Percentiles rank a stretch among this genome's conserved stretches.
Conservation (phyloP, 37 sponge, comb jelly and placozoan species). For the Crambe crambe region DNA sequence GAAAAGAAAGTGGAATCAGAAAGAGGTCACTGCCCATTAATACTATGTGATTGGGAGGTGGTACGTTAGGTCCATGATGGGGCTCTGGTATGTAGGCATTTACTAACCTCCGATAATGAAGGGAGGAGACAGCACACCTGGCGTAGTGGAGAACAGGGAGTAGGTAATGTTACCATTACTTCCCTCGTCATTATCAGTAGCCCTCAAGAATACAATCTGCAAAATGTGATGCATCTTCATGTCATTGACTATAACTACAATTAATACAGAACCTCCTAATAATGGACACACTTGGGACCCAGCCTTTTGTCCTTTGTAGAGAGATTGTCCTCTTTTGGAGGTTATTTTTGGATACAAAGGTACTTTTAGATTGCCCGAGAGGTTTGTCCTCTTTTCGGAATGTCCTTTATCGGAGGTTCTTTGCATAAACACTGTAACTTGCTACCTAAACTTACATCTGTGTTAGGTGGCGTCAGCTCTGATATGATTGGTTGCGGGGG, state of each 20-base stretch:
- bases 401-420: too few species aligned
- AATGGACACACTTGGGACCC: neutral
- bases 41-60: too few species aligned
- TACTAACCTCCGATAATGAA: neutral
- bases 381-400: too few species aligned
- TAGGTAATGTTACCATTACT: constrained; percentile 21
- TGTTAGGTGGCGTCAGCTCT: neutral
- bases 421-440: too few species aligned
- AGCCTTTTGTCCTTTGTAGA: neutral
- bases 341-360: neutral
- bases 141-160: neutral
- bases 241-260: neutral
- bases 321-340: neutral
- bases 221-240: too few species aligned
- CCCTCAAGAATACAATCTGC: constrained; percentile 19
- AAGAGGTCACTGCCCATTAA: neutral
- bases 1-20: neutral
- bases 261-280: neutral
- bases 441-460: neutral
- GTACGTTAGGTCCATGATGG: too few species aligned
- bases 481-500: neutral
- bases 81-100: too few species aligned
- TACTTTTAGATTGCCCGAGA: neutral
- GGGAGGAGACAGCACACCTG: neutral
- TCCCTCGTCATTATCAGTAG: constrained; percentile 41